Base-by-base conservation (phyloP, 2,113 vertebrate species). In the Synodontis membranacea region DNA sequence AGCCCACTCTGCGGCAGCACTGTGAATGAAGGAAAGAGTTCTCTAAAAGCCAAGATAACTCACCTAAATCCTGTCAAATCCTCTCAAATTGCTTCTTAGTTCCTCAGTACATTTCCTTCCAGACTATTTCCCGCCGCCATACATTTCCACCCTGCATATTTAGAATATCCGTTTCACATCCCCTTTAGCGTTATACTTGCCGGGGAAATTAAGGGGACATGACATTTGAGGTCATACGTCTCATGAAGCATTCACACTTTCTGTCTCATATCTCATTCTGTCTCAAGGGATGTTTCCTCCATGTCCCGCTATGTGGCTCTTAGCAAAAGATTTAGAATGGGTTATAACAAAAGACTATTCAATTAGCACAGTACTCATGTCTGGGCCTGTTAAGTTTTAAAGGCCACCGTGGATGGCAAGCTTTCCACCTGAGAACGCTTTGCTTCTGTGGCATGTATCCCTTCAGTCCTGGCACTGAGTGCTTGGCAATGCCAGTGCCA, bases 41-140 rank as follows among this genome's bases (percentile, higher is more conserved):
- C 14, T 37, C 78, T 84, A 46, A 86, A 86, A 86, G 60, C 39
- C 79, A 46, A 76, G 15, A 64, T 68, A 76, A 72, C 58, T 88
- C 72, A 62, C 75, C n/a, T 83, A 84, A 89, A 89, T 79, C 86
- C 80, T 52, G 80, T 62, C 84, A 72, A 87, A 80, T 89, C 84
- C 86, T 75, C 39, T 44, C 66, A 85, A 89, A 88, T 76, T 72
- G 80, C 86, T 75, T 86, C 81, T 84, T 54, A 42, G 17, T 83
- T 82, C 66, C 68, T 52, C 79, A 60, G 44, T 66, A 86, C 34
- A 80, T 89, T 52, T 78, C 50, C 44, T 85, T 31, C 62, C 80
- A 82, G 79, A 56, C 56, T 82, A 58, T 82, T 83, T 80, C 78
- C 28, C 76, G 10, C 62, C 75, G 48, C n/a, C n/a, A 48, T 82